phyloP scores from a whole-genome alignment of 2,888 invertebrate species.

The Zaprionus obscuricornis region DNA sequence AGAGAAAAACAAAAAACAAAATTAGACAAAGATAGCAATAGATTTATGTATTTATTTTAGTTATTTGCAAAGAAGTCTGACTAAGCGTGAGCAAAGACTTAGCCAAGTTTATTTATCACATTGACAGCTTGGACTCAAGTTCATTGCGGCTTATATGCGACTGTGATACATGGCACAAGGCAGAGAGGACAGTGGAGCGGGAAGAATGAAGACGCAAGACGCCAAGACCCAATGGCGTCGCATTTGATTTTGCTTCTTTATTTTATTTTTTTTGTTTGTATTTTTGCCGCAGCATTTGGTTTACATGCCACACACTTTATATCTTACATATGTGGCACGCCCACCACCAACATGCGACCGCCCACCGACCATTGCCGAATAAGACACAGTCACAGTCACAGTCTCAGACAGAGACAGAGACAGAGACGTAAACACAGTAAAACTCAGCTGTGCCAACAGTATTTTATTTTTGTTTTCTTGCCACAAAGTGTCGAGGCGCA shows the following conservation, averaged over 20 bases:
- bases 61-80: no score
- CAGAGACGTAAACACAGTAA: no score
- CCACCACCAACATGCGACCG: no score
- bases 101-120: constrained; percentile 70
- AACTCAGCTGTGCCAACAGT: no score
- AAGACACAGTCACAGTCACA: no score
- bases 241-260: no score
- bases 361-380: no score
- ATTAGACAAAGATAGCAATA: neutral
- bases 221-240: constrained; percentile 53
- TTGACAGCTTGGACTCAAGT: constrained; percentile 67
- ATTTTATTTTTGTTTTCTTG: no score
- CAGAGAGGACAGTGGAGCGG: neutral
- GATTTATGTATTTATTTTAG: constrained; percentile 24
- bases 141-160: constrained; percentile 58
- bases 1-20: neutral
- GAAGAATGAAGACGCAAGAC: neutral
- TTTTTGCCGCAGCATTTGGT: constrained; percentile 39
- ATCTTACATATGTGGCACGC: constrained; percentile 26
- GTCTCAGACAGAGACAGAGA: no score
- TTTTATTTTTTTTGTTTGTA: no score
- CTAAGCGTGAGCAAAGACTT: constrained; percentile 16
- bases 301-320: neutral
- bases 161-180: neutral
- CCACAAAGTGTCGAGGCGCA: no score